Evolutionary conservation across 2,113 vertebrate species (phyloP), one percentile per base, ranked within the genome.

Genomic region (Neoarius graeffei): DNA sequence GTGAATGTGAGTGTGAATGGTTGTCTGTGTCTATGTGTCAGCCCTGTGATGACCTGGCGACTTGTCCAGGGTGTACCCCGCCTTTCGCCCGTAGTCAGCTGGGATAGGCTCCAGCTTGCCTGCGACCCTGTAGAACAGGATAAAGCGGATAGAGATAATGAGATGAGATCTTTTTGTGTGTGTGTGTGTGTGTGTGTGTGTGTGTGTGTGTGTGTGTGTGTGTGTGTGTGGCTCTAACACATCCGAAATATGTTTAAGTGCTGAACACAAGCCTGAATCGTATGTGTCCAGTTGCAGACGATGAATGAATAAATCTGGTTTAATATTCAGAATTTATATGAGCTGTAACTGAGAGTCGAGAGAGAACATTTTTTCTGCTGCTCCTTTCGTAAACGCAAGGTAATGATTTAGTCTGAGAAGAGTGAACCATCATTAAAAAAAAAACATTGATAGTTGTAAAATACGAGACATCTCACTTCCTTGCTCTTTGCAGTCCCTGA

Each of bases 371-470:
- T 42, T 42, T 62, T 30, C 69, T 23, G 4, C 15, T 11, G 62
- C 25, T 64, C 15, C 73, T 30, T 79, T 59, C 8, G 35, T 66
- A 66, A 86, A 85, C 23, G 17, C 25, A 62, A 79, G 15, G 50
- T 25, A 79, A 52, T 52, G 35, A 86, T 77, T 77, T 79, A 79
- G 57, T 42, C 84, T 25, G n/a, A 81, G 50, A 67, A 66, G 59
- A 30, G 11, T n/a, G n/a, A 54, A 48, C 60, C n/a, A 54, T 27
- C 48, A 20, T 54, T 54, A 66, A 9, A 54, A 9, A 54, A 54
- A 54, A 86, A 80, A 3, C 23, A 86, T 54, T 60, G 67, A 85
- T 7, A 73, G 42, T 23, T 69, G 1, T 66, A 84, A 84, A 54
- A 71, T 84, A 62, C 7, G 10, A 83, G 35, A 60, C 81, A 14